Evolutionary conservation across 2,113 vertebrate species (phyloP), one percentile per base, ranked within the genome.

Genomic region (Corythoichthys haematopterus): DNA sequence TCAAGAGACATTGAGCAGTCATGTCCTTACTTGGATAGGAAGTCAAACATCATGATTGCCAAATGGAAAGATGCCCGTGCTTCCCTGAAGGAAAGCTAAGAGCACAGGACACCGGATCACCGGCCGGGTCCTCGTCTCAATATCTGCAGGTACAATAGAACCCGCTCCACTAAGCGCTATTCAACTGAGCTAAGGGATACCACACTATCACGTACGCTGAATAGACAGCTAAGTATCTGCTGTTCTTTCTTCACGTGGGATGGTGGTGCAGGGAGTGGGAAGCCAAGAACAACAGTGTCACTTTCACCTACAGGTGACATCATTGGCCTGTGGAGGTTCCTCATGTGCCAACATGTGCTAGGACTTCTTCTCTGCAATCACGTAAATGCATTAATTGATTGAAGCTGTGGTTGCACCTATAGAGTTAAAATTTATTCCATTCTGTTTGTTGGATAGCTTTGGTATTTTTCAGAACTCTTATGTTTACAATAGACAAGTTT

Each of bases 21-120:
- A 71, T 66, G 79, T 77, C 65, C 62, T 51, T 65, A 76, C 68
- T 20, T 69, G 76, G 77, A 80, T 70, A 90, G 86, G 82, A 87
- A 82, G 82, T 84, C 82, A 78, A 82, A 78, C 81, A 88, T 79
- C 78, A 77, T 80, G 84, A 72, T 74, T 74, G 74, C 78, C 78
- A 78, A 87, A 78, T 66, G 46, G 77, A 82, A 86, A 82, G 77
- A 67, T 83, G 81, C 71, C 62, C 82, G 71, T 78, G 79, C 59
- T 81, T 84, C 86, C 81, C 83, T 85, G 40, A 84, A 81, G 79
- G 86, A 85, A 89, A 89, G 74, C 58, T 52, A 78, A 90, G 69
- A 64, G 61, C 0, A 50, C 67, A 72, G 71, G 86, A 88, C 75
- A 89, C 77, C 66, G 68, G 74, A 87, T 86, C 80, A 65, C 72